Evolutionary conservation across 2,797 vertebrate genomes (phyloP), one percentile per base, ranked within the genome.

Genomic region (Microchirus variegatus): DNA sequence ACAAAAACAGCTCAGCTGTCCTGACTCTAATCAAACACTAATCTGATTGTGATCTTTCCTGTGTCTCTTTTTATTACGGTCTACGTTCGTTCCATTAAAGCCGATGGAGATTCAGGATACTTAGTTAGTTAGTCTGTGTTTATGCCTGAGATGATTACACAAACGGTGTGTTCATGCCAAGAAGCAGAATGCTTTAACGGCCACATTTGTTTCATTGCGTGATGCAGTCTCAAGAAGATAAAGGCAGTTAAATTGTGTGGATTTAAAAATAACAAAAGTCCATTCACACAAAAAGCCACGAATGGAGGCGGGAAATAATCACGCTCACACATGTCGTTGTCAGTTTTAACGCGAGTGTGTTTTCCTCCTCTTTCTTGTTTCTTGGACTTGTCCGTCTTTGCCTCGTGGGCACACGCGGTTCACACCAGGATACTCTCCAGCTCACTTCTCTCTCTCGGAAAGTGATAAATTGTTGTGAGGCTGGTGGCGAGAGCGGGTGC

Each of bases 371-470:
- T 19, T 15, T 26, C 15, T 5, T 22, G n/a, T 44, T n/a, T 44
- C 9, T 44, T 44, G 15, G 43, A 9, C 16, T 17, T 13, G 10
- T 18, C 1, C 2, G 16, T 46, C 9, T 46, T 46, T 18, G 8
- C 3, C 9, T 18, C 17, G 43, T 8, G 11, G 9, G 4, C 13
- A 15, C 26, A 0, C 0, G 16, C 0, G 16, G 10, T 38, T 53
- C 49, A 18, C 35, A 37, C 18, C 10, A 9, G 31, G 36, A 1
- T 31, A 2, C 15, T 26, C 12, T 4, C 0, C 13, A 38, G 56
- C 43, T 49, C 18, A 14, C 9, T 10, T 42, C 17, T 68, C 17
- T 65, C 16, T n/a, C n/a, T n/a, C 26, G 22, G 52, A 42, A 58
- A 57, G 22, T 11, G n/a, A n/a, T 16, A 13, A 44, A 40, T 38